phyloP scores from a whole-genome alignment of 92 coral and sea anemone species.

The Desmophyllum pertusum region DNA sequence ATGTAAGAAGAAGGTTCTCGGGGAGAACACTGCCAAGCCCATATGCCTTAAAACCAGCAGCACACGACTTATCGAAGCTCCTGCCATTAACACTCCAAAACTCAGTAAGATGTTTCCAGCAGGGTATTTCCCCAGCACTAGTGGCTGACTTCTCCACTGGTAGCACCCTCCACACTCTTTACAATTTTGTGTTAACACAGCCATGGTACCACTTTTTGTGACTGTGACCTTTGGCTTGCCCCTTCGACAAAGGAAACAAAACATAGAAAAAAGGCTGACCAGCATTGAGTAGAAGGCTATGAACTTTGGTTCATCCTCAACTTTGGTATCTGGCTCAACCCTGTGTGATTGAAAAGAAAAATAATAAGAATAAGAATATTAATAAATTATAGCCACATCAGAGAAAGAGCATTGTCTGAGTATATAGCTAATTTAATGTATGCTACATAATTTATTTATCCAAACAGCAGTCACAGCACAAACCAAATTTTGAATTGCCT shows the following conservation, averaged over 20 bases:
- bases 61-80: not conserved
- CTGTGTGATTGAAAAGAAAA: no score
- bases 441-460: no score
- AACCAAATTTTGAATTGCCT: no score
- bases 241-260: not conserved
- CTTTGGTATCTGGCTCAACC: no score
- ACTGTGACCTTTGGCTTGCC: not conserved
- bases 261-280: not conserved
- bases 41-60: conserved; percentile 8
- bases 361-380: no score
- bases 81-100: conserved; percentile 7
- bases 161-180: not conserved
- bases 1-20: not conserved
- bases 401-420: no score
- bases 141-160: not conserved
- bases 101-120: conserved; percentile 12
- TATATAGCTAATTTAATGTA: no score
- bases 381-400: no score
- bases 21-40: not conserved
- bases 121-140: not conserved
- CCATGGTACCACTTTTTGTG: not conserved
- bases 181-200: not conserved
- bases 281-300: not conserved
- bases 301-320: not conserved
- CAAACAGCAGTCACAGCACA: no score